These are phyloP conservation scores for Anarhynchus alexandrinus DNA, from an alignment of 2,113 vertebrate genomes.

Conservation along the genomic window DNA sequence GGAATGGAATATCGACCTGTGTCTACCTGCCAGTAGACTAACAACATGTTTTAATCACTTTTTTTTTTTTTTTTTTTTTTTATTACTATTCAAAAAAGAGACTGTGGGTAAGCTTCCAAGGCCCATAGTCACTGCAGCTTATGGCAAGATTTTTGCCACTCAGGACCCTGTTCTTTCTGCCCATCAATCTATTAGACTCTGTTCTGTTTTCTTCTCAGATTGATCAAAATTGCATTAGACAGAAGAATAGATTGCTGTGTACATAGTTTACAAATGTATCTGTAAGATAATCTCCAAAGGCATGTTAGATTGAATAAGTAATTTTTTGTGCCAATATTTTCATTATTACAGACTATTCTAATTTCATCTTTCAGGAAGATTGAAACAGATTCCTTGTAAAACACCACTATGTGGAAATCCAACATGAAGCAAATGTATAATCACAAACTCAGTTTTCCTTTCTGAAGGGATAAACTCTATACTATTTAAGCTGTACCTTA, in stretches of 20 bases:
- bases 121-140: neutral
- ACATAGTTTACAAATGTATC: neutral
- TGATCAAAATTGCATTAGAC: slow-evolving; percentile 7
- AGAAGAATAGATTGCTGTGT: neutral
- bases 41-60: neutral
- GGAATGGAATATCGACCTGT: neutral
- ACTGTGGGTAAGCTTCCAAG: neutral
- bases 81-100: neutral
- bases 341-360: neutral
- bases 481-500: neutral
- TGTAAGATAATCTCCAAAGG: neutral
- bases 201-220: neutral
- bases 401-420: neutral
- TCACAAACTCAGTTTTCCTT: neutral
- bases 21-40: neutral
- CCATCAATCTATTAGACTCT: neutral
- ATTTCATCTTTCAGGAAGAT: neutral
- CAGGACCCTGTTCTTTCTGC: neutral
- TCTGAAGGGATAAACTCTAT: neutral
- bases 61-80: neutral
- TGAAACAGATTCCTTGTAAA: neutral
- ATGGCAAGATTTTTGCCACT: neutral
- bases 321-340: slow-evolving; percentile 4
- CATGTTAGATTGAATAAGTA: neutral
- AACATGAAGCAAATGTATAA: neutral